These are phyloP conservation scores for Onychomys leucogaster DNA, from an alignment of 2,797 vertebrate species.

Conservation along the genomic window DNA sequence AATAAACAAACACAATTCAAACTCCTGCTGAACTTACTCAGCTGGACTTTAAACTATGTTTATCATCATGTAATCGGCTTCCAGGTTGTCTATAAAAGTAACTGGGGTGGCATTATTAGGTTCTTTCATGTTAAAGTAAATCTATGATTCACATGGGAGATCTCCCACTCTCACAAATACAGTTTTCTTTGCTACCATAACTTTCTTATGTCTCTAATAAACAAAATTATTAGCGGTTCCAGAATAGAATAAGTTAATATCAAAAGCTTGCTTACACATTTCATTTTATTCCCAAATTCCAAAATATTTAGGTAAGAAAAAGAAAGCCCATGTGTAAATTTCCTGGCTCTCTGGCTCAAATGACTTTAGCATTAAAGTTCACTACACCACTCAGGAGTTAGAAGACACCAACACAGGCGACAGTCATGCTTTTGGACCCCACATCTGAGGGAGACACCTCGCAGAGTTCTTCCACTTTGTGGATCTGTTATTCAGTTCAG, in stretches of 20 bases:
- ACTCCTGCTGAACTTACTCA: not conserved
- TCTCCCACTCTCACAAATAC: not conserved
- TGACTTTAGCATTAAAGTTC: not conserved
- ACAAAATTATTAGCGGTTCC: not conserved
- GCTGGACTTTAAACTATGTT: not conserved
- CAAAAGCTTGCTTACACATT: not conserved
- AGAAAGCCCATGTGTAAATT: not conserved
- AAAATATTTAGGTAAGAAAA: slow-evolving; percentile 5
- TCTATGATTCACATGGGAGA: not conserved
- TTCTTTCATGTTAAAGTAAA: slow-evolving; percentile 34
- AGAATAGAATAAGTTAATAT: not conserved
- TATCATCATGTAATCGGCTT: not conserved
- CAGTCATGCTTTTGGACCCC: not conserved
- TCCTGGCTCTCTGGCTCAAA: not conserved
- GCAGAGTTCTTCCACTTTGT: not conserved
- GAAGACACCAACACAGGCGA: not conserved
- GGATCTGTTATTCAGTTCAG: not conserved
- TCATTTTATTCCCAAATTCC: slow-evolving; percentile 38
- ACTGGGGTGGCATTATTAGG: not conserved
- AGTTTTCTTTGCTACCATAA: not conserved
- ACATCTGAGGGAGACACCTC: not conserved
- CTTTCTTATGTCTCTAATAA: not conserved
- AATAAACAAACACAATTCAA: slow-evolving; percentile 28
- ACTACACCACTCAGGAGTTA: not conserved
- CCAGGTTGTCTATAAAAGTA: not conserved